These are phyloP conservation scores for Lycaon pictus DNA, from an alignment of 2,113 vertebrate species.

Conservation along the genomic window DNA sequence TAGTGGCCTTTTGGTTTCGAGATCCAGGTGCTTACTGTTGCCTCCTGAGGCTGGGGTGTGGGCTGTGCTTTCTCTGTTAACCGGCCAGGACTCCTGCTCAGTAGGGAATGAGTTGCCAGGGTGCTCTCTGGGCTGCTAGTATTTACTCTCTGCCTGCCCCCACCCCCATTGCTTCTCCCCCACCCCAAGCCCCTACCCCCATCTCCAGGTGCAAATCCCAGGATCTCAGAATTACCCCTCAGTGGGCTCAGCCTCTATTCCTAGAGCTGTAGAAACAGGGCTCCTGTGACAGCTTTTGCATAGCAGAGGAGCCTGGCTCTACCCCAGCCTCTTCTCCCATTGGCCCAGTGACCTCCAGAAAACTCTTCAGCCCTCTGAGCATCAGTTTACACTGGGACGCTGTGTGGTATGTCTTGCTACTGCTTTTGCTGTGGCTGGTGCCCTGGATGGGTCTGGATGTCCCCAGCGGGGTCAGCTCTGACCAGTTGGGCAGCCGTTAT, in stretches of 20 bases:
- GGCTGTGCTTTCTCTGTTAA: background rate
- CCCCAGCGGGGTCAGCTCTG: background rate
- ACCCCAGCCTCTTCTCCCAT: background rate
- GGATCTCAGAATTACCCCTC: background rate
- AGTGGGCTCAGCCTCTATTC: background rate
- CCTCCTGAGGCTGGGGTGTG: background rate
- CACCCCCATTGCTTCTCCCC: background rate
- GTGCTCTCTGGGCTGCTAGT: background rate
- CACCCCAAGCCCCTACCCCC: background rate
- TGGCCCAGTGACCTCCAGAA: background rate
- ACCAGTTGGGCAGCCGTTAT: background rate
- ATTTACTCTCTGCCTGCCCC: background rate
- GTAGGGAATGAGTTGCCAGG: background rate
- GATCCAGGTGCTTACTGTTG: background rate
- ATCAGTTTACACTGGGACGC: no score
- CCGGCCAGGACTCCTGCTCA: background rate
- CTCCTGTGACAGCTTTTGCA: background rate
- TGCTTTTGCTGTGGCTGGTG: background rate
- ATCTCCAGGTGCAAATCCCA: background rate
- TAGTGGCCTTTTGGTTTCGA: background rate
- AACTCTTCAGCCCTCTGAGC: background rate
- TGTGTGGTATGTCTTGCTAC: background rate
- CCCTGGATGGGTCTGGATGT: background rate
- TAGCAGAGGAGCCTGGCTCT: background rate
- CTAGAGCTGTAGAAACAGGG: background rate